Evolutionary conservation across 2,888 invertebrate genomes (phyloP).

Genomic region (Galeopsomyia nigrocyanea): DNA sequence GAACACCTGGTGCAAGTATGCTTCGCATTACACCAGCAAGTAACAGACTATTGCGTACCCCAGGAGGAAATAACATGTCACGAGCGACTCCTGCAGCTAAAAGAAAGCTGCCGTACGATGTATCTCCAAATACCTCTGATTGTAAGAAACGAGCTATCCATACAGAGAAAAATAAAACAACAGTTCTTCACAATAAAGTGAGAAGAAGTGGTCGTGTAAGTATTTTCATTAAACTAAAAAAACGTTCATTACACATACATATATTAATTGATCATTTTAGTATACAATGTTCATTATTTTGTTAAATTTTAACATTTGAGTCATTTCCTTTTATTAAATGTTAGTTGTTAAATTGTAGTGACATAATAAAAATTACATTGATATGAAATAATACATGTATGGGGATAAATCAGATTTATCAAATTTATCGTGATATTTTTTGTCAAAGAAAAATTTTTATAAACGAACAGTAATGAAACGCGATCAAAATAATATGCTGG

Average conservation of each 20-base stretch:
- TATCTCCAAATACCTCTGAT: conserved; percentile 55
- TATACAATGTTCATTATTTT: no score
- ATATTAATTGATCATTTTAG: not conserved
- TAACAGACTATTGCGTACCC: conserved; percentile 42
- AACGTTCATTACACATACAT: not conserved
- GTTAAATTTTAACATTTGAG: no score
- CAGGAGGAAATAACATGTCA: conserved; percentile 35
- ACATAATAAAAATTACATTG: no score
- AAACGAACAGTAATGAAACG: no score
- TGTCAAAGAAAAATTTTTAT: not conserved
- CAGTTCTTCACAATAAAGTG: conserved; percentile 50
- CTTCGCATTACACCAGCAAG: conserved; percentile 53
- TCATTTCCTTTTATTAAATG: no score
- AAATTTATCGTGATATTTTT: no score
- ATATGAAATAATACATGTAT: no score
- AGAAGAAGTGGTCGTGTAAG: conserved; percentile 55
- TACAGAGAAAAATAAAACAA: conserved; percentile 52
- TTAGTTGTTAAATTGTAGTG: no score
- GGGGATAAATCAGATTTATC: no score
- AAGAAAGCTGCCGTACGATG: conserved; percentile 58
- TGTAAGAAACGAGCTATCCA: conserved; percentile 55
- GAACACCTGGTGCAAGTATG: conserved; percentile 56
- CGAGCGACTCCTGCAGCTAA: conserved; percentile 54
- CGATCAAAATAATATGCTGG: no score
- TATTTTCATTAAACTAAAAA: not conserved